These are phyloP conservation scores for Melikaiella ostensackeni DNA, from an alignment of 2,888 invertebrate species.

Conservation along the genomic window DNA sequence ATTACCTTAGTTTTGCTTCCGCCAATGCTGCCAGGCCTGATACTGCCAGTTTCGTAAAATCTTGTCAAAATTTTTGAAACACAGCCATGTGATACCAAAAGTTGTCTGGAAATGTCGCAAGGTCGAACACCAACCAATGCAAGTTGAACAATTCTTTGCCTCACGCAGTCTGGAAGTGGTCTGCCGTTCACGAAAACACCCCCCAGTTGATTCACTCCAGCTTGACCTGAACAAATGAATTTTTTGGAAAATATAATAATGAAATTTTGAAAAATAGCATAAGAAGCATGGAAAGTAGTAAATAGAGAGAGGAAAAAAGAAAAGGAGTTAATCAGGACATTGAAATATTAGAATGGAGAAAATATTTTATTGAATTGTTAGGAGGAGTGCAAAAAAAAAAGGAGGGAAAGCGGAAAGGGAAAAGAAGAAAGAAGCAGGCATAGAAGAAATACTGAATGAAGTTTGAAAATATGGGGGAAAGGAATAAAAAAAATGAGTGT, in stretches of 20 bases:
- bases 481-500: too few species aligned
- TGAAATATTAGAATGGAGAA: too few species aligned
- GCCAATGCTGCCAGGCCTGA: slow-evolving; percentile 95
- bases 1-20: slow-evolving; percentile 96
- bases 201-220: slow-evolving; percentile 97
- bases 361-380: too few species aligned
- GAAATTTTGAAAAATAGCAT: too few species aligned
- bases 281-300: too few species aligned
- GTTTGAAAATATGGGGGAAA: too few species aligned
- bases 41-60: slow-evolving; percentile 98
- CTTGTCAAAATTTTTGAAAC: slow-evolving; percentile 97
- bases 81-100: slow-evolving; percentile 97
- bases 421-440: too few species aligned
- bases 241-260: neutral
- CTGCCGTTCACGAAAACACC: slow-evolving; percentile 98
- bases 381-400: too few species aligned
- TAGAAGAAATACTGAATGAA: too few species aligned
- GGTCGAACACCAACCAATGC: slow-evolving; percentile 96
- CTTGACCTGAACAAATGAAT: slow-evolving; percentile 85
- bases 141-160: slow-evolving; percentile 95
- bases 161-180: slow-evolving; percentile 96
- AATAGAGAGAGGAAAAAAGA: too few species aligned
- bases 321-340: too few species aligned
- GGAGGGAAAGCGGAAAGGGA: too few species aligned
- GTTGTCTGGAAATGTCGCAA: slow-evolving; percentile 96